A percentile compares a stretch with the other conserved stretches of the same genome.
Evolutionary conservation across 2,113 vertebrate genomes (phyloP).

Genomic region (Antennarius striatus): DNA sequence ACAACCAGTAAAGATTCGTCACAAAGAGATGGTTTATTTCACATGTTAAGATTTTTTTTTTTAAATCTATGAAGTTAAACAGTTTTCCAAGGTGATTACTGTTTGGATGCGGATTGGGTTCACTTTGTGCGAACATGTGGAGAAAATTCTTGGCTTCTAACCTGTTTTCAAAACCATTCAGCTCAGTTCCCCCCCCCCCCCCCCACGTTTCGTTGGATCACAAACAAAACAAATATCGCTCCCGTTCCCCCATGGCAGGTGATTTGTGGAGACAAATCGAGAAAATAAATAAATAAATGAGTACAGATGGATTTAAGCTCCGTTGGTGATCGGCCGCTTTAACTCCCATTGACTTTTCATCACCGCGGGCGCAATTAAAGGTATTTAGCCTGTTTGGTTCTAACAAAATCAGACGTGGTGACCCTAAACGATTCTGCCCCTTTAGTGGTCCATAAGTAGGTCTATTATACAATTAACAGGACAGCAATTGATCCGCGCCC

Average conservation of each 20-base stretch:
- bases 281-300: conserved; percentile 77
- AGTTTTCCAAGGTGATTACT: no score
- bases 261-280: conserved; percentile 76
- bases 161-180: conserved; percentile 8
- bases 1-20: not conserved
- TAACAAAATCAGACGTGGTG: conserved; percentile 81
- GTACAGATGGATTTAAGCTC: conserved; percentile 74
- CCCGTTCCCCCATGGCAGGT: conserved; percentile 67
- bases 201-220: conserved; percentile 54
- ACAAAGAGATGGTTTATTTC: not conserved
- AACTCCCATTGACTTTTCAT: conserved; percentile 95
- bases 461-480: conserved; percentile 76
- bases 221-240: conserved; percentile 69
- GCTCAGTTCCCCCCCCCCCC: conserved; percentile 75
- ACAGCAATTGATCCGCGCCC: conserved; percentile 71
- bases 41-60: conserved; percentile 2
- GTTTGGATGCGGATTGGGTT: not conserved
- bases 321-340: conserved; percentile 80
- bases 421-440: conserved; percentile 72
- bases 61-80: conserved; percentile 53
- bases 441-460: conserved; percentile 72
- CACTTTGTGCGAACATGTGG: not conserved
- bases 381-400: conserved; percentile 86
- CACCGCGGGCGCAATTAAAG: conserved; percentile 90
- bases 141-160: no score